Evolutionary conservation across 2,888 invertebrate species (phyloP).

Genomic region (Meliscaeva auricollis): DNA sequence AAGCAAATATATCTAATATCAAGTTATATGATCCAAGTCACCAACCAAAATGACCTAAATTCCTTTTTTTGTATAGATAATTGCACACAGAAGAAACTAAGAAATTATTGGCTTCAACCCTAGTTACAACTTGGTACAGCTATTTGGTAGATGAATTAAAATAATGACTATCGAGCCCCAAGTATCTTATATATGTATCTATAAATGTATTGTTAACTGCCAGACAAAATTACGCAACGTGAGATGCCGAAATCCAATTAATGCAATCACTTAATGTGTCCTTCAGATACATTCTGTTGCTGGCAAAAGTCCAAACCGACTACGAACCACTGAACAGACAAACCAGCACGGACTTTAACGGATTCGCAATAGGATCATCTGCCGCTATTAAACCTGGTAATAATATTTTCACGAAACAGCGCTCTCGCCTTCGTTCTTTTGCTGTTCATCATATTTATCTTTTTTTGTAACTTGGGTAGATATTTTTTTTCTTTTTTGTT

Average conservation of each 20-base stretch:
- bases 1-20: constrained; percentile 59
- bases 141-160: constrained; percentile 51
- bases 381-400: constrained; percentile 71
- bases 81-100: constrained; percentile 8
- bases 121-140: constrained; percentile 42
- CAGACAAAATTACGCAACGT: constrained; percentile 71
- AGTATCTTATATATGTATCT: constrained; percentile 31
- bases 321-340: background rate
- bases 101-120: constrained; percentile 47
- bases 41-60: constrained; percentile 65
- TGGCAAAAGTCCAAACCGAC: background rate
- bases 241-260: constrained; percentile 75
- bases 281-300: constrained; percentile 48
- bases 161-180: constrained; percentile 57
- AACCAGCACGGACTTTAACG: constrained; percentile 38
- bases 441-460: constrained; percentile 56
- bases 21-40: constrained; percentile 69
- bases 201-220: too few species aligned
- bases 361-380: constrained; percentile 74
- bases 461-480: background rate
- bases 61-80: constrained; percentile 33
- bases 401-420: constrained; percentile 63
- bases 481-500: constrained; percentile 19
- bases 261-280: constrained; percentile 74
- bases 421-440: constrained; percentile 48